phyloP scores from a whole-genome alignment of 2,888 invertebrate species.

The Isotomurus palustris region DNA sequence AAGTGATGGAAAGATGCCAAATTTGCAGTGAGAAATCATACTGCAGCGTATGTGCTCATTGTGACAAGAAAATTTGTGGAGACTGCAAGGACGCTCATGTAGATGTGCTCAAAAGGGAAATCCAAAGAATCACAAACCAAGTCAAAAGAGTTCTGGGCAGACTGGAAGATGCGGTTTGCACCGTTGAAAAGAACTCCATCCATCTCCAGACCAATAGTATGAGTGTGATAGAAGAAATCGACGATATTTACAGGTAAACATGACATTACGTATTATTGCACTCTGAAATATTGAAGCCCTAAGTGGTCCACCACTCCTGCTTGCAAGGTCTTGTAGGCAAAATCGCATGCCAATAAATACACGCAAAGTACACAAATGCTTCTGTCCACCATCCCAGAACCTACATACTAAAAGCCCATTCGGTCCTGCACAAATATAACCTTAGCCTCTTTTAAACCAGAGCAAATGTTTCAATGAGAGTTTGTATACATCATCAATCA shows the following conservation, averaged over 20 bases:
- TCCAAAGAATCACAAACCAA: conserved; percentile 81
- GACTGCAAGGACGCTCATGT: conserved; percentile 92
- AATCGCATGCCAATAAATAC: too few relatives aligned
- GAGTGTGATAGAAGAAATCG: conserved; percentile 87
- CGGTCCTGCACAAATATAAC: too few relatives aligned
- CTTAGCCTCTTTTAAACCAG: too few relatives aligned
- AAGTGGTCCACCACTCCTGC: too few relatives aligned
- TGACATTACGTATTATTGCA: background rate
- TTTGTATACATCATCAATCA: too few relatives aligned
- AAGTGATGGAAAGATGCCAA: conserved; percentile 87
- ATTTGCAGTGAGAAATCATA: conserved; percentile 91
- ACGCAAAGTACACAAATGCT: too few relatives aligned
- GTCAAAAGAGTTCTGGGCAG: conserved; percentile 82
- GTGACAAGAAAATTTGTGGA: conserved; percentile 93
- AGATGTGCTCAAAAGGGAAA: conserved; percentile 89
- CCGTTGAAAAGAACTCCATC: conserved; percentile 82
- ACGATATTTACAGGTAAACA: conserved; percentile 67
- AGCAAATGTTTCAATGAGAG: too few relatives aligned
- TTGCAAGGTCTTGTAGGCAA: too few relatives aligned
- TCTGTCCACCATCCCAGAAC: too few relatives aligned
- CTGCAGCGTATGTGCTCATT: conserved; percentile 84
- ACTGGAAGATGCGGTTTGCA: conserved; percentile 74
- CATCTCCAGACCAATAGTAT: conserved; percentile 84
- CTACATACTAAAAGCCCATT: too few relatives aligned
- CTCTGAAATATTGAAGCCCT: background rate